Conservation (phyloP, 2,113 vertebrate species). For the Mystacornis crossleyi region DNA sequence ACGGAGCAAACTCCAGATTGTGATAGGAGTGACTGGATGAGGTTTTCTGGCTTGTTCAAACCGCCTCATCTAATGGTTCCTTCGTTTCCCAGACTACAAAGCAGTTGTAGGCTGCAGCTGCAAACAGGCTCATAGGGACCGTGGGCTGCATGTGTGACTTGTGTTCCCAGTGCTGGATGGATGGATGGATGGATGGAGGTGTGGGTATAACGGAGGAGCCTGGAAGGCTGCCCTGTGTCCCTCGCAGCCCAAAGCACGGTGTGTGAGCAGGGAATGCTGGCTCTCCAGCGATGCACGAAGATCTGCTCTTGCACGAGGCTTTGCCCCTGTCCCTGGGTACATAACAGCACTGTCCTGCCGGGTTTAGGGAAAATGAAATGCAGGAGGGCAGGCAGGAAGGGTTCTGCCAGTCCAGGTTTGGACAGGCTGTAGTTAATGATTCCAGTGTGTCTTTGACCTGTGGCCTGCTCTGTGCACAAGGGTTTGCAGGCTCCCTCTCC, state of each 20-base stretch:
- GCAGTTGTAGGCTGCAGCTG: background rate
- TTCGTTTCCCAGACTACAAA: background rate
- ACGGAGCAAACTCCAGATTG: background rate
- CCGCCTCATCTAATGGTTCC: background rate
- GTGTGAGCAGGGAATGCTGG: background rate
- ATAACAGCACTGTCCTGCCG: background rate
- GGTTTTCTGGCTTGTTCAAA: background rate
- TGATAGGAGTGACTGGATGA: background rate
- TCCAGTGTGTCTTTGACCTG: background rate
- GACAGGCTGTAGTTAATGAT: background rate
- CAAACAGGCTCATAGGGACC: background rate
- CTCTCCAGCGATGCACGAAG: background rate
- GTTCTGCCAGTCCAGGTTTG: background rate
- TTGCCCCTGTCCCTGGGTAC: background rate
- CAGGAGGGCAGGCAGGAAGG: background rate
- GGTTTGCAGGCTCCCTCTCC: background rate
- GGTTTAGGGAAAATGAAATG: background rate
- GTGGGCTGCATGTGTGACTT: background rate
- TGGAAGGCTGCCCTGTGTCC: background rate
- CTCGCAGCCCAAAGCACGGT: accelerated
- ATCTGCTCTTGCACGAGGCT: background rate
- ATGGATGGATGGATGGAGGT: background rate
- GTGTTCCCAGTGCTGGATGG: background rate
- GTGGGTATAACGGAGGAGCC: background rate
- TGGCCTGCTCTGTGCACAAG: background rate